Evolutionary conservation across 53 echinoderm and acorn worm genomes (phyloP).

Genomic region (Paracentrotus lividus): DNA sequence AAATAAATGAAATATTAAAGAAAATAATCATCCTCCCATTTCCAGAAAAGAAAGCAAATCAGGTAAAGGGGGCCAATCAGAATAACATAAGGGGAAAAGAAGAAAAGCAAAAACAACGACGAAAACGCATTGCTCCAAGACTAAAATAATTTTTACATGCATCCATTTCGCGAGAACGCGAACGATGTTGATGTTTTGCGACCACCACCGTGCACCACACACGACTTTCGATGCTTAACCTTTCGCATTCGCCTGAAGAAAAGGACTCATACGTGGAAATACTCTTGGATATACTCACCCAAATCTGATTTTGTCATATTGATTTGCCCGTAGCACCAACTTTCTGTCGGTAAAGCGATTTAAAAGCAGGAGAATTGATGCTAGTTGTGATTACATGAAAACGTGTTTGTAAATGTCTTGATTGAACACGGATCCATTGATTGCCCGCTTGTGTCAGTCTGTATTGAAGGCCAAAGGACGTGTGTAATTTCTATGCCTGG

Average conservation of each 20-base stretch:
- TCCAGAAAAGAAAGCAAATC: too few species aligned
- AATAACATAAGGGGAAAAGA: too few species aligned
- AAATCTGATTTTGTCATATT: background rate
- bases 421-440: background rate
- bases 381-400: background rate
- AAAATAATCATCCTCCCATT: too few species aligned
- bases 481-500: background rate
- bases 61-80: too few species aligned
- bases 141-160: background rate
- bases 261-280: conserved; percentile 32
- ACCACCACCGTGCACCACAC: too few species aligned
- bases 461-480: background rate
- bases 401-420: background rate
- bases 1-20: too few species aligned
- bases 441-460: background rate
- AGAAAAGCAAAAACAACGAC: background rate
- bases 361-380: background rate
- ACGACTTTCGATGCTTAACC: background rate
- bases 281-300: background rate
- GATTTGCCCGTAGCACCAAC: background rate
- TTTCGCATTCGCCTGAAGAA: background rate
- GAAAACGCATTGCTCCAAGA: background rate
- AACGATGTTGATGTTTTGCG: background rate
- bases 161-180: conserved; percentile 6
- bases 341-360: background rate